Percentiles rank a stretch among this genome's conserved stretches.
These are phyloP conservation scores for Nebria brevicollis DNA, from an alignment of 2,888 invertebrate species.

Conservation along the genomic window DNA sequence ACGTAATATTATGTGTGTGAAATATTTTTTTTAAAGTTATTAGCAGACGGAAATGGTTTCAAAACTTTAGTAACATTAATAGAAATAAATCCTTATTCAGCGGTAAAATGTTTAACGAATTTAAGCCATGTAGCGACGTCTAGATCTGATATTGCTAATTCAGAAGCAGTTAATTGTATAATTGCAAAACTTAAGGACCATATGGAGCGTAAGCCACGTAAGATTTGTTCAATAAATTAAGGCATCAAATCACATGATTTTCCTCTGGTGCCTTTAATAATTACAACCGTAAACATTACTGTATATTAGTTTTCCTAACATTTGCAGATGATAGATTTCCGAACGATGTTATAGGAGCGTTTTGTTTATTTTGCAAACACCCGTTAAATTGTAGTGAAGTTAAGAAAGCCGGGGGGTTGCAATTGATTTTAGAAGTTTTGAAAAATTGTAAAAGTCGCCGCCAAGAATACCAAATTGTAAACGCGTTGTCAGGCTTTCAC, in stretches of 20 bases:
- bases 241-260: too few relatives aligned
- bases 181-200: conserved; percentile 29
- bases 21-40: conserved; percentile 21
- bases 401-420: conserved; percentile 35
- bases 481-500: conserved; percentile 32
- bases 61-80: conserved; percentile 41
- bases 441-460: conserved; percentile 32
- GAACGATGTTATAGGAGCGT: conserved; percentile 35
- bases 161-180: conserved; percentile 33
- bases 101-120: conserved; percentile 43
- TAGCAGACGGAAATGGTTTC: conserved; percentile 44
- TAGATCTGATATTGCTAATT: conserved; percentile 37
- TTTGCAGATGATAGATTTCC: conserved; percentile 33
- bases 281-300: neutral
- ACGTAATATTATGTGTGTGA: neutral
- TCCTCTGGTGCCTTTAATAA: neutral
- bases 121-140: conserved; percentile 40
- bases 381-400: conserved; percentile 42
- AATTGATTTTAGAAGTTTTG: conserved; percentile 31
- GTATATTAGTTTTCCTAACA: neutral
- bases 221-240: neutral
- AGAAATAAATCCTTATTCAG: conserved; percentile 36
- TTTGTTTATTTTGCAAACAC: conserved; percentile 39
- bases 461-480: conserved; percentile 41
- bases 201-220: conserved; percentile 28